phyloP scores from a whole-genome alignment of 1,140 invertebrate species.

The Anoplophora glabripennis region DNA sequence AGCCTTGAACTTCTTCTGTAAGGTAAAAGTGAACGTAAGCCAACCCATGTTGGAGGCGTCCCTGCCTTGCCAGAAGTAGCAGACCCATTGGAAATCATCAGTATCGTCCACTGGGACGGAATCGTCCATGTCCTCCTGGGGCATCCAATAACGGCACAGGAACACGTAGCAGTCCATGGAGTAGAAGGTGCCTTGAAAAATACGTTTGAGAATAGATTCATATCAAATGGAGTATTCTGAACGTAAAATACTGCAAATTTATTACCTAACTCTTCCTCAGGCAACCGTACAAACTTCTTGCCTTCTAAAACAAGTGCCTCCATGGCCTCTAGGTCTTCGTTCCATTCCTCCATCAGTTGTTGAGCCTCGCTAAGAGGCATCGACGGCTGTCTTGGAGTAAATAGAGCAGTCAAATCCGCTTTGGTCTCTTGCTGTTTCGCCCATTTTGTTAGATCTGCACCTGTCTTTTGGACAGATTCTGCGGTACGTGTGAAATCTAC shows the following conservation, averaged over 20 bases:
- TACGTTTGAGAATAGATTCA: not conserved
- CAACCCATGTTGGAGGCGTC: slow-evolving; percentile 99
- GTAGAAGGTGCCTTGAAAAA: slow-evolving; percentile 72
- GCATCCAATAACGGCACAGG: slow-evolving; percentile 92
- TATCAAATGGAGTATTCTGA: not conserved
- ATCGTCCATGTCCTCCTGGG: slow-evolving; percentile 60
- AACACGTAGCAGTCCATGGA: slow-evolving; percentile 98
- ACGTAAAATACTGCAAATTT: not conserved
- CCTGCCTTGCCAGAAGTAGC: slow-evolving; percentile 99
- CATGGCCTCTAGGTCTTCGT: slow-evolving; percentile 95
- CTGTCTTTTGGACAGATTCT: slow-evolving; percentile 93
- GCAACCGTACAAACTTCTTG: slow-evolving; percentile 93
- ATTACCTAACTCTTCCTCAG: slow-evolving; percentile 89
- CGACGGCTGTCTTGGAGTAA: slow-evolving; percentile 86
- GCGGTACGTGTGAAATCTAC: slow-evolving; percentile 99
- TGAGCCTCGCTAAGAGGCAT: slow-evolving; percentile 70
- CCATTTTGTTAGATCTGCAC: slow-evolving; percentile 94
- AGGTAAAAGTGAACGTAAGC: slow-evolving; percentile 97
- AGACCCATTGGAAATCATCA: slow-evolving; percentile 93
- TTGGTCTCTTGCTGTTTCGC: slow-evolving; percentile 87
- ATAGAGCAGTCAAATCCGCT: slow-evolving; percentile 90
- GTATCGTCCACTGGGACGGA: slow-evolving; percentile 55
- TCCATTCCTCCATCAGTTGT: slow-evolving; percentile 91
- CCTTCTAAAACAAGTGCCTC: slow-evolving; percentile 97
- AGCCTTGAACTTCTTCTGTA: slow-evolving; percentile 97